phyloP scores from a whole-genome alignment of 92 coral and sea anemone genomes.

The Zoanthus sansibaricus region DNA sequence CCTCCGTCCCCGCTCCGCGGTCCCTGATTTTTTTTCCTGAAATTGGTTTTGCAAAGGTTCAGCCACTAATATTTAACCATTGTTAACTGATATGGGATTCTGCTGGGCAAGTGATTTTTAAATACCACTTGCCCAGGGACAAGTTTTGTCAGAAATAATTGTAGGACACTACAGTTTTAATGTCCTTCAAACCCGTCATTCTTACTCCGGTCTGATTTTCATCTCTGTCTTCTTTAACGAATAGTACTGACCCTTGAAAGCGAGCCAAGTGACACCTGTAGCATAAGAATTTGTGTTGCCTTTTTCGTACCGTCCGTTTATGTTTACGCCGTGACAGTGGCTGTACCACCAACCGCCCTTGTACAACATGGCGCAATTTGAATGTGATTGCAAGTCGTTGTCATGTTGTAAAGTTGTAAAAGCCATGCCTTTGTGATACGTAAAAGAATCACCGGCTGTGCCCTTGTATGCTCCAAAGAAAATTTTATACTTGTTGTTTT shows the following conservation, averaged over 20 bases:
- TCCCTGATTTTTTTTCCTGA: too few species aligned
- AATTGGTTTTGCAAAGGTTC: too few species aligned
- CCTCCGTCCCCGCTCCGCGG: too few species aligned
- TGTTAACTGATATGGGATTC: too few species aligned
- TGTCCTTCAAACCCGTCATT: too few species aligned
- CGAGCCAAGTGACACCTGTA: not conserved
- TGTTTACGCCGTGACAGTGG: not conserved
- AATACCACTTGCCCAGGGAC: too few species aligned
- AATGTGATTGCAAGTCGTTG: not conserved
- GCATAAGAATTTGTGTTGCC: not conserved
- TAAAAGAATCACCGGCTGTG: constrained; percentile 17
- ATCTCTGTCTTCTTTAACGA: not conserved
- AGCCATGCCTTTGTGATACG: not conserved
- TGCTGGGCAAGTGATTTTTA: too few species aligned
- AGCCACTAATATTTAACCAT: too few species aligned
- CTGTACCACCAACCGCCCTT: constrained; percentile 6
- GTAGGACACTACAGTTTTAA: too few species aligned
- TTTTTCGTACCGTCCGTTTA: not conserved
- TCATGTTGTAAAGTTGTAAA: not conserved
- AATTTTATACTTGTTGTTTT: not conserved
- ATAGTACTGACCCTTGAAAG: not conserved
- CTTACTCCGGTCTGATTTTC: not conserved
- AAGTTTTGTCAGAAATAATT: too few species aligned
- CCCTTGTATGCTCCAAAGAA: not conserved
- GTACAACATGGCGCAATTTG: not conserved